Conservation (phyloP, 2,113 vertebrate genomes). For the Siniperca chuatsi region DNA sequence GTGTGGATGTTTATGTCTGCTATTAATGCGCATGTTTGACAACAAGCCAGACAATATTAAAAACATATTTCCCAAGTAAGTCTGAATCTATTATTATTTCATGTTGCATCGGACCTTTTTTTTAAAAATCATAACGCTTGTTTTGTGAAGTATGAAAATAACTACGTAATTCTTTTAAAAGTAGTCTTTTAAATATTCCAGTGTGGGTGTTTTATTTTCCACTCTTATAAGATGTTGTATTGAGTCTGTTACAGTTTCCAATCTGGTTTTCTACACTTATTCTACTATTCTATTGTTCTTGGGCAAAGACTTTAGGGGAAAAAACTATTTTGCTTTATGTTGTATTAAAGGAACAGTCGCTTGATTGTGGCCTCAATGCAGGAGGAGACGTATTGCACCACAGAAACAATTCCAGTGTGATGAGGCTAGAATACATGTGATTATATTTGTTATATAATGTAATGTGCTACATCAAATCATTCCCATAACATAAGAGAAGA, state of each 20-base stretch:
- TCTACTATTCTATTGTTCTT: background rate
- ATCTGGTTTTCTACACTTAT: background rate
- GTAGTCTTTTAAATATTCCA: background rate
- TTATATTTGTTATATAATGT: background rate
- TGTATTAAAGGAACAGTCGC: background rate
- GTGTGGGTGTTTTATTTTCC: background rate
- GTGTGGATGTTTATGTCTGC: slow-evolving; percentile 8
- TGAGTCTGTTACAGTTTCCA: background rate
- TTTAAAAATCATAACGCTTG: background rate
- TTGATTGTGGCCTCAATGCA: background rate
- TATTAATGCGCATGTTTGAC: slow-evolving; percentile 20
- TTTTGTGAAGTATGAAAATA: background rate
- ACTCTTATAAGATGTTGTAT: background rate
- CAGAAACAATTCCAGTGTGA: background rate
- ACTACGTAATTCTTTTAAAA: background rate
- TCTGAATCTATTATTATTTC: background rate
- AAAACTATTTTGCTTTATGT: background rate
- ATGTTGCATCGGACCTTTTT: background rate
- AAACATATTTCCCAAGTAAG: background rate
- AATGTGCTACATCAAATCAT: background rate
- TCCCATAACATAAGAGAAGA: background rate
- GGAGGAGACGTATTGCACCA: slow-evolving; percentile 1
- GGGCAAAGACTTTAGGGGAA: background rate
- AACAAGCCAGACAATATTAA: background rate
- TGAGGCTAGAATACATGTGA: background rate